These are phyloP conservation scores for Symphodus melops DNA, from an alignment of 2,113 vertebrate species.

Conservation along the genomic window DNA sequence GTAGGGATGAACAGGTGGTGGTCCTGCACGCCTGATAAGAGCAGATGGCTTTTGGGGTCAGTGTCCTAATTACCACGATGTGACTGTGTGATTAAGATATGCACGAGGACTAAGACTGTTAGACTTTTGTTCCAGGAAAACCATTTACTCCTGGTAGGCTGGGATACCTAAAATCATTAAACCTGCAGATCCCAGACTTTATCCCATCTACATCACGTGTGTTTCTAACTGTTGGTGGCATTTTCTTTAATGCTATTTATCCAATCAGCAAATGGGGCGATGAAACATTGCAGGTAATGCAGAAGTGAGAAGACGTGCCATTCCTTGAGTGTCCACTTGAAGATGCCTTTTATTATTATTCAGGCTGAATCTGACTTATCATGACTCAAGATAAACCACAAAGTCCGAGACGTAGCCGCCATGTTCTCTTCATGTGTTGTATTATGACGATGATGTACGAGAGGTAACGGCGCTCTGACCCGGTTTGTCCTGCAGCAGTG, in stretches of 20 bases:
- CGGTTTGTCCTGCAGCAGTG: no score
- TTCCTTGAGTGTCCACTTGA: no score
- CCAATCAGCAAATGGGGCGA: no score
- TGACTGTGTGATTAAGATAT: conserved; percentile 71
- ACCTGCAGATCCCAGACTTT: conserved; percentile 33
- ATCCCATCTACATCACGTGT: conserved; percentile 17
- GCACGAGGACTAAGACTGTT: conserved; percentile 44
- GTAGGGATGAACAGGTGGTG: conserved; percentile 75
- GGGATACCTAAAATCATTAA: conserved; percentile 42
- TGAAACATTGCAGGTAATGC: no score
- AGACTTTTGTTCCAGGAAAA: conserved; percentile 22
- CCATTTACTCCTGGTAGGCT: conserved; percentile 43
- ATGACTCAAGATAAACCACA: no score
- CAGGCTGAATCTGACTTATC: no score
- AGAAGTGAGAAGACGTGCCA: no score
- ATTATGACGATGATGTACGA: no score
- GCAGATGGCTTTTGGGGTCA: conserved; percentile 78
- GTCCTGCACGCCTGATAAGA: conserved; percentile 65
- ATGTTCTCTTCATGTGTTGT: no score
- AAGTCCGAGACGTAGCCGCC: no score
- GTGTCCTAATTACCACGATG: conserved; percentile 73
- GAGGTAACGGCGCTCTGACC: no score
- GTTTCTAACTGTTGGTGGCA: conserved; percentile 20
- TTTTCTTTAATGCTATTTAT: conserved; percentile 25
- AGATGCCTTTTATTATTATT: no score